phyloP scores from a whole-genome alignment of 2,797 vertebrate genomes.

The Petrocephalus schoutedeni region DNA sequence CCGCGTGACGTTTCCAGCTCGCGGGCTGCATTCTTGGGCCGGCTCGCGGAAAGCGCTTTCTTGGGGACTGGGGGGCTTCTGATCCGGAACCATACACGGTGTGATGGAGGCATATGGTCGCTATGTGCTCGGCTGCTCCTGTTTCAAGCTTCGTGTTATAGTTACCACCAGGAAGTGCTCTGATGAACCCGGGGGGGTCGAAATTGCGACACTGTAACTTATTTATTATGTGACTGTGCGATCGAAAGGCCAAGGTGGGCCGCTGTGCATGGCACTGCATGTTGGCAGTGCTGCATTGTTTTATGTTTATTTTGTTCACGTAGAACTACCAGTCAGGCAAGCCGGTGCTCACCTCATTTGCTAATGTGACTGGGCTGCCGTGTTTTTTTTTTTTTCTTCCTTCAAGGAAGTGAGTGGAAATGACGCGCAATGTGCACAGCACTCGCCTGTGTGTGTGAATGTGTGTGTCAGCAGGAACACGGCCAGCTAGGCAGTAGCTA shows the following conservation, averaged over 20 bases:
- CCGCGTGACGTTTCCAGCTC: not conserved
- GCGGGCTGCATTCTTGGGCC: not conserved
- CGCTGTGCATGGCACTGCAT: not conserved
- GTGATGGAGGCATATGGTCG: not conserved
- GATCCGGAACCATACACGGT: not conserved
- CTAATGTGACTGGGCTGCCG: not conserved
- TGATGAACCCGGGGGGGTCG: not conserved
- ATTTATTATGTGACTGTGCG: not conserved
- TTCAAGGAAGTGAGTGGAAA: slow-evolving; percentile 20
- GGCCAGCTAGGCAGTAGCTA: not conserved
- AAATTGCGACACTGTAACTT: not conserved
- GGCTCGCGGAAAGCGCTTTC: not conserved
- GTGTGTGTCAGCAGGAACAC: not conserved
- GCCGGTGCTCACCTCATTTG: not conserved
- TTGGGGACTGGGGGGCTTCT: no score
- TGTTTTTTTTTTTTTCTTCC: not conserved
- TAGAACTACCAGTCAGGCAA: not conserved
- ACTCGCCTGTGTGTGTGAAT: not conserved
- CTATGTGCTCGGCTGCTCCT: not conserved
- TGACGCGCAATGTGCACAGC: not conserved
- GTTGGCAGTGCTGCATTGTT: not conserved
- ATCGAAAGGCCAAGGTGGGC: not conserved
- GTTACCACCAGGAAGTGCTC: not conserved
- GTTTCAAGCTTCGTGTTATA: not conserved
- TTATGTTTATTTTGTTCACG: not conserved